Base-by-base conservation (phyloP, 2,113 vertebrate species). In the Megaptera novaeangliae region DNA sequence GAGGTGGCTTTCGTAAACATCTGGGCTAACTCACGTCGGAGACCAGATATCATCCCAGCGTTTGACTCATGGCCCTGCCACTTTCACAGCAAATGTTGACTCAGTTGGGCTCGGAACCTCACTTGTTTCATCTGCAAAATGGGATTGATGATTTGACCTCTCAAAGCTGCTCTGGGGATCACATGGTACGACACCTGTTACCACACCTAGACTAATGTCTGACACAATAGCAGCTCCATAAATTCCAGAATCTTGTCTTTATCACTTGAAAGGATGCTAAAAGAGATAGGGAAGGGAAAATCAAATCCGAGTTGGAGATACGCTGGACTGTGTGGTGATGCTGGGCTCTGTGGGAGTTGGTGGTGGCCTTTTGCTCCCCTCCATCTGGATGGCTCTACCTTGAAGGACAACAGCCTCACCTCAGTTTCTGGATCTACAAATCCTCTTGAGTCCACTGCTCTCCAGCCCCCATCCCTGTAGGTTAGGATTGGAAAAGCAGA, bases 331-430 rank as follows among this genome's bases (percentile, higher is more conserved):
- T 23, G 44, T 18, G 57, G n/a, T 55, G 2, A 13, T 18, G 18
- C 3, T 17, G 72, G 88, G 44, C 41, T 63, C 46, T 2, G 1
- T 15, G 4, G 83, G 27, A 66, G 3, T 14, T 10, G 13, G 21
- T 1, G 21, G 63, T 44, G 23, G 15, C 18, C 41, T 39, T 68
- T 61, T 29, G 5, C 1, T 15, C 29, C 10, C 21, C 21, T 69
- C 27, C 1, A 1, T 27, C 44, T 23, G 3, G 5, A 14, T 66
- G 41, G n/a, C 2, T 41, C 17, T 39, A 0, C 29, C 39, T 61
- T 64, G 8, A 72, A 95, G 59, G 25, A 81, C 61, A 46, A 5
- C 66, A 59, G 23, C 4, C 15, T 95, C 36, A 2, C 39, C 92
- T 86, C 31, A 21, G 18, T 55, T 66, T 74, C 78, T 91, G n/a